Evolutionary conservation across 2,113 vertebrate genomes (phyloP), one percentile per base, ranked within the genome.

Genomic region (Vulpes ferrilata): DNA sequence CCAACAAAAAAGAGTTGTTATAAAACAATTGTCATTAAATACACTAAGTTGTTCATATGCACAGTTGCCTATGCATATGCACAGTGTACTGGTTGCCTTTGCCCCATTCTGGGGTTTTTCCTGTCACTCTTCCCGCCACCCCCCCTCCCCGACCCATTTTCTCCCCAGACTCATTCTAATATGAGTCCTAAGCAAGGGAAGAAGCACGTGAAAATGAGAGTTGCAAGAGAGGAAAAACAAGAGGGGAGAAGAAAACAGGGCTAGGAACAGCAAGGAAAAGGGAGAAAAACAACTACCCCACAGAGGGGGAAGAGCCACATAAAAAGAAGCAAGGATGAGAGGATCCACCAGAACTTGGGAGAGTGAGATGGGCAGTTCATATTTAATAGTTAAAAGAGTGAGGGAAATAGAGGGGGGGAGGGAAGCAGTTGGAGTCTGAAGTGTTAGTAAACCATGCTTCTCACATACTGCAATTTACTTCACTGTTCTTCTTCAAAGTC

Each of bases 401-500:
- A 82, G 22, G 32, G 48, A 78, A 83, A 62, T 25, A 25, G 6
- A 76, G 9, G 4, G 13, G 19, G 12, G 25, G 32, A 35, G 35
- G 35, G 55, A 13, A n/a, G 38, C 22, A 5, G 7, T 27, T 83
- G 74, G 35, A 79, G 7, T 83, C 16, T 86, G 22, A 90, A 80
- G 30, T 83, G 27, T 79, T 88, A 88, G 86, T 82, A 97, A 88
- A 96, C 65, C 48, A 43, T 86, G 43, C 19, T 85, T 1, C 76
- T 95, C 38, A 59, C 64, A 73, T 11, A 88, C 9, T 91, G 38
- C 30, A 71, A 67, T 93, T 94, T 96, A 81, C 83, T 96, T 93
- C 51, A 89, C 89, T 67, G 43, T 35, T 71, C 57, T 0, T 91
- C 93, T 97, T 97, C 60, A 93, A 96, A 98, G 91, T 59, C 17